A percentile compares a stretch with the other conserved stretches of the same genome.
Conservation (phyloP, 2,113 vertebrate genomes). For the Xiphias gladius region DNA sequence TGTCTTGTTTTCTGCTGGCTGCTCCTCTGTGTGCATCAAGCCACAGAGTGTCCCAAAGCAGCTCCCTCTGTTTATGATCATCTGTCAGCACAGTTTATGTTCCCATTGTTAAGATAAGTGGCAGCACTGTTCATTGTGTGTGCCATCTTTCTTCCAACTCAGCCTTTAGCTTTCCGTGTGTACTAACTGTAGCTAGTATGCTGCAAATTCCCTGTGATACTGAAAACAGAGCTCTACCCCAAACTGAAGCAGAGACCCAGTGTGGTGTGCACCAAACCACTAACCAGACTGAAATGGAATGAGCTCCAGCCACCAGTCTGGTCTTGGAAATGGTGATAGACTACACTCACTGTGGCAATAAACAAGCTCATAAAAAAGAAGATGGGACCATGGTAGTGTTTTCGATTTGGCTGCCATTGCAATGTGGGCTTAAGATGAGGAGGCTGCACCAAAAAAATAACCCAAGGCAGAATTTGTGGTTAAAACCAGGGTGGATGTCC, state of each 20-base stretch:
- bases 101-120: constrained; percentile 54
- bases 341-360: constrained; percentile 42
- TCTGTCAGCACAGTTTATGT: constrained; percentile 58
- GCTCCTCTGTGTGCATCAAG: constrained; percentile 8
- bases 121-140: constrained; percentile 46
- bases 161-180: neutral
- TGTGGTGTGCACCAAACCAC: constrained; percentile 1
- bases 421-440: constrained; percentile 26
- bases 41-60: constrained; percentile 35
- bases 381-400: constrained; percentile 37
- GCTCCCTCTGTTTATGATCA: constrained; percentile 43
- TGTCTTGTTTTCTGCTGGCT: constrained; percentile 19
- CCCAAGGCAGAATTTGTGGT: constrained; percentile 20
- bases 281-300: constrained; percentile 39
- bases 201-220: neutral
- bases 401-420: constrained; percentile 63
- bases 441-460: constrained; percentile 43
- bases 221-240: neutral
- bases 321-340: constrained; percentile 32
- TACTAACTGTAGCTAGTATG: neutral
- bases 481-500: constrained; percentile 7
- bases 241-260: constrained; percentile 22
- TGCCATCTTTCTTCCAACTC: constrained; percentile 14
- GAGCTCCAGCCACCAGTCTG: neutral
- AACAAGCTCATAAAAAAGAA: constrained; percentile 43